Conservation (phyloP, 2,888 invertebrate genomes). For the Stenoptilia bipunctidactyla region DNA sequence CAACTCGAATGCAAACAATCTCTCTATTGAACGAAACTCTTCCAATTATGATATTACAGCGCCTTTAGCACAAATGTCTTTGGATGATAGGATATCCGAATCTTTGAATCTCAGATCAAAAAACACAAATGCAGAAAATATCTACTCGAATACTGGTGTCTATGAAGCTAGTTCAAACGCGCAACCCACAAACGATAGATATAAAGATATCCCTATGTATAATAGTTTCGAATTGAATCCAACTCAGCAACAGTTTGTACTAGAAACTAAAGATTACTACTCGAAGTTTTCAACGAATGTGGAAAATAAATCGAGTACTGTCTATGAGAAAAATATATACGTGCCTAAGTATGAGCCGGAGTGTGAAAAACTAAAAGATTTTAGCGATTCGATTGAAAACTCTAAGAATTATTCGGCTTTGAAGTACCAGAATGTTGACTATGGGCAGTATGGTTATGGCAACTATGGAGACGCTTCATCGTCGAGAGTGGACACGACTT, state of each 20-base stretch:
- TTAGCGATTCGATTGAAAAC: constrained; percentile 48
- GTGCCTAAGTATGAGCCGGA: constrained; percentile 49
- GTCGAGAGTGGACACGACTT: constrained; percentile 27
- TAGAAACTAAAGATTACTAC: constrained; percentile 59
- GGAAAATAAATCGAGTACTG: constrained; percentile 27
- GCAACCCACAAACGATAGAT: constrained; percentile 19
- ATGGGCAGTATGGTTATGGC: constrained; percentile 27
- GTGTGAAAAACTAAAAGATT: constrained; percentile 45
- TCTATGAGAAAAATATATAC: constrained; percentile 60
- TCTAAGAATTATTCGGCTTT: constrained; percentile 56
- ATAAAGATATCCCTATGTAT: constrained; percentile 45
- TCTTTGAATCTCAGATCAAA: constrained; percentile 59
- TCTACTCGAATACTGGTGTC: constrained; percentile 34
- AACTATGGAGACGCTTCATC: constrained; percentile 23
- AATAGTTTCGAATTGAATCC: constrained; percentile 44
- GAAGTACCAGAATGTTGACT: constrained; percentile 52
- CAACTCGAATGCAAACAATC: constrained; percentile 24
- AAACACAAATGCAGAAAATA: constrained; percentile 41
- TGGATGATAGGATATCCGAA: constrained; percentile 61
- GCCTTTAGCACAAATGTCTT: constrained; percentile 43
- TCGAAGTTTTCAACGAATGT: constrained; percentile 47
- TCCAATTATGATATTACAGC: constrained; percentile 21
- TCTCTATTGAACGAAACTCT: constrained; percentile 29
- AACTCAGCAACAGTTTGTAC: constrained; percentile 42
- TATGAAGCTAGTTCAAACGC: constrained; percentile 27